phyloP scores from a whole-genome alignment of 37 sponge, comb jelly and placozoan species.

The Cladorhizidae sp. region DNA sequence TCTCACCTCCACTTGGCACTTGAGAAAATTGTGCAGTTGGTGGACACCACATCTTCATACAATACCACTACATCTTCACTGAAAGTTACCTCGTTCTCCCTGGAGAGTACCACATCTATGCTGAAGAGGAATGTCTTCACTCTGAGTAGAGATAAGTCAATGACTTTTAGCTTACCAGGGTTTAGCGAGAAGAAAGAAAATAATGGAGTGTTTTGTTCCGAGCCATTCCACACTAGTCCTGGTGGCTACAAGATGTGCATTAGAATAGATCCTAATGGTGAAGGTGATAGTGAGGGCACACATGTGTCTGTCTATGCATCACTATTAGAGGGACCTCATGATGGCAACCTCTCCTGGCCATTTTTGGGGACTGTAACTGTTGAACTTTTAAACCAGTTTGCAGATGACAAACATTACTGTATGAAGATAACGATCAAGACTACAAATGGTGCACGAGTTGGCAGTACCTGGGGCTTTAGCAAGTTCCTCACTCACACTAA shows the following conservation, averaged over 20 bases:
- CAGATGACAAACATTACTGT: slow-evolving; percentile 1
- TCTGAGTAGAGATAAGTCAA: not conserved
- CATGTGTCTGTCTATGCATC: slow-evolving; percentile 31
- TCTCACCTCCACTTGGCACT: not conserved
- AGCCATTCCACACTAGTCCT: slow-evolving; percentile 21
- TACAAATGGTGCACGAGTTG: not conserved
- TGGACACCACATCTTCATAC: not conserved
- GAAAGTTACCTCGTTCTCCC: not conserved
- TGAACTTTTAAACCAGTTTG: slow-evolving; percentile 7
- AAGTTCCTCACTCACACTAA: not conserved
- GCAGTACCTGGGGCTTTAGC: not conserved
- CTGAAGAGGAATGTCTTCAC: too few relatives aligned
- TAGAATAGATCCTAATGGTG: slow-evolving; percentile 19
- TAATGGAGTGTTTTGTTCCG: not conserved
- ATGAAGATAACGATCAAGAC: not conserved
- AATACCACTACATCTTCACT: not conserved
- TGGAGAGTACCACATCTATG: too few relatives aligned
- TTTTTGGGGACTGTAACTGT: slow-evolving; percentile 6
- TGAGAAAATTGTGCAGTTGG: not conserved
- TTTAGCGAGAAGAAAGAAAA: not conserved
- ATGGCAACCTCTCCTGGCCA: slow-evolving; percentile 21
- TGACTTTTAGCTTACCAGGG: not conserved
- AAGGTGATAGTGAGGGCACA: slow-evolving; percentile 34
- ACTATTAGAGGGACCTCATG: slow-evolving; percentile 33
- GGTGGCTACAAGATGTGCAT: slow-evolving; percentile 45